These are phyloP conservation scores for Bradypus variegatus DNA, from an alignment of 2,797 vertebrate genomes.

Conservation along the genomic window DNA sequence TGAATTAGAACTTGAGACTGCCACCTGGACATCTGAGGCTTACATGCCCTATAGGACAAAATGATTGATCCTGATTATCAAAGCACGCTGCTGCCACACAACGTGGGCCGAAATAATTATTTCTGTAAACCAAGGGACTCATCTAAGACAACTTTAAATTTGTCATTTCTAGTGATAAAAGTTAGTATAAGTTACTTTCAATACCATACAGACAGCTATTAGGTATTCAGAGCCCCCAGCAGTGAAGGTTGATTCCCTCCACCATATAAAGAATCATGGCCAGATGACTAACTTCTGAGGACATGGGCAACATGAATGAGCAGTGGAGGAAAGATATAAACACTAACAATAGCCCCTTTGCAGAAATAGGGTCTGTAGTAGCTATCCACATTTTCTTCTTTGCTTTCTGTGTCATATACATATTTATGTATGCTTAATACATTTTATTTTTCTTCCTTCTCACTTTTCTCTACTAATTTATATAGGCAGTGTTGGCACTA, in stretches of 20 bases:
- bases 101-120: not conserved
- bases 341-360: not conserved
- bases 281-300: not conserved
- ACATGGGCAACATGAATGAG: not conserved
- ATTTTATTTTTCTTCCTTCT: not conserved
- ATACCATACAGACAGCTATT: not conserved
- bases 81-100: not conserved
- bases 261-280: not conserved
- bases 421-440: not conserved
- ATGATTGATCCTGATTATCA: not conserved
- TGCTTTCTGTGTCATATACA: not conserved
- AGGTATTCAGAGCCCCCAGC: not conserved
- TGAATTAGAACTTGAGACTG: not conserved
- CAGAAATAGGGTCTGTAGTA: not conserved
- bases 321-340: not conserved
- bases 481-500: not conserved
- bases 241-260: not conserved
- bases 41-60: not conserved
- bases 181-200: not conserved
- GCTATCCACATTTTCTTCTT: not conserved
- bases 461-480: not conserved
- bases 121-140: slow-evolving; percentile 2
- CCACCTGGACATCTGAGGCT: not conserved
- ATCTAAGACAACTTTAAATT: not conserved
- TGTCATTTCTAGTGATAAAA: not conserved